Evolutionary conservation across 1,140 invertebrate species (phyloP), one percentile per base, ranked within the genome.

Genomic region (Cherax destructor): DNA sequence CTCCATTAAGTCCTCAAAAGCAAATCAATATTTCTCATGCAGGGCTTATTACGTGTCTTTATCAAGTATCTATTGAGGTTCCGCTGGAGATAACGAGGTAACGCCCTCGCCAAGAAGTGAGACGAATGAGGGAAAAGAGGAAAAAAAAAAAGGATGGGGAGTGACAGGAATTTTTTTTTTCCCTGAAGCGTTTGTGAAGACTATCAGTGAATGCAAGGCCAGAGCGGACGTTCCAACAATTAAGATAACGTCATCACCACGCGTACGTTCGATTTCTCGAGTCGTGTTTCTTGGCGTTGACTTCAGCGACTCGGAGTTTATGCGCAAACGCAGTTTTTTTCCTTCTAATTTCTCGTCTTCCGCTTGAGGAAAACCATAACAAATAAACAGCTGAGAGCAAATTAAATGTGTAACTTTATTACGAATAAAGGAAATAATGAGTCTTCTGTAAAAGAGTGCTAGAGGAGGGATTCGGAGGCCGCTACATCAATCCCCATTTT

Each of bases 161-260:
- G 61, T 65, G 61, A 16, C 61, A 21, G 61, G 13, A 21, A 65
- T 65, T 16, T 65, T 16, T 18, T 65, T 65, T 65, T 65, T 65
- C 16, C 16, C 16, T 16, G 61, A 65, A 16, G 61, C 11, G 61
- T 10, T 65, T 65, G 61, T 65, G 61, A 65, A 65, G 61, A 65
- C 61, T 65, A 65, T 65, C 61, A 65, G 61, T 18, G 61, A 21
- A 65, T 65, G 61, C 61, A 65, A 18, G 61, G 18, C 61, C 61
- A 65, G 13, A 10, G 61, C 10, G 61, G 13, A 16, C 11, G 61
- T 65, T 65, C 61, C 61, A 65, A 65, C 61, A 65, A 65, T 65
- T 65, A 65, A 65, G 61, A 65, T 65, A 65, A 65, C 61, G 61
- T 65, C 61, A 65, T 65, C 61, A 65, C 61, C 61, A 65, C 61